Percentiles rank a stretch among this genome's conserved stretches.
Conservation (phyloP, 2,888 invertebrate species). For the Drosophila testacea region DNA sequence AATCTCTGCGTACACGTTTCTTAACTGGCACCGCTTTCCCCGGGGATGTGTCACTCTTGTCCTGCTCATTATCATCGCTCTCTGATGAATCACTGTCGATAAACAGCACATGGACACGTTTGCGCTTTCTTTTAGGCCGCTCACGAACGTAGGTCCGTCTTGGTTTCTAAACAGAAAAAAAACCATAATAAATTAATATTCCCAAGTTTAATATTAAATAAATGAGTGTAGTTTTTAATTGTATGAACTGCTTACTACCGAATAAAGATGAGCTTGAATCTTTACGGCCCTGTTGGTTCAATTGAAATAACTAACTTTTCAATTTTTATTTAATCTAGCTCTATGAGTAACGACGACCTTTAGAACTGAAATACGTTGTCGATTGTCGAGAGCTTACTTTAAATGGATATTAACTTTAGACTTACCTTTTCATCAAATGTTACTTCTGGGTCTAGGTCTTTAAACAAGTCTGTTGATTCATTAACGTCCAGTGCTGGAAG, state of each 20-base stretch:
- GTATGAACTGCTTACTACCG: slow-evolving; percentile 76
- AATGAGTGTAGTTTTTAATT: slow-evolving; percentile 9
- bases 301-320: slow-evolving; percentile 53
- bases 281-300: slow-evolving; percentile 75
- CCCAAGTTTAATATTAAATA: neutral
- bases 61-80: slow-evolving; percentile 52
- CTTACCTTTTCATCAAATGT: slow-evolving; percentile 80
- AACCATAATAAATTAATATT: neutral
- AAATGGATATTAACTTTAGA: neutral
- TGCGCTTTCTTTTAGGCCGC: slow-evolving; percentile 73
- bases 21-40: slow-evolving; percentile 39
- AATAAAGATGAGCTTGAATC: slow-evolving; percentile 63
- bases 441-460: slow-evolving; percentile 75
- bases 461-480: slow-evolving; percentile 68
- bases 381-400: slow-evolving; percentile 32
- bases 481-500: slow-evolving; percentile 7
- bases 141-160: slow-evolving; percentile 79
- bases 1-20: slow-evolving; percentile 60
- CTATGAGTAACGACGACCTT: slow-evolving; percentile 6
- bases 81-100: slow-evolving; percentile 77
- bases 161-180: slow-evolving; percentile 58
- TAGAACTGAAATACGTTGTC: neutral
- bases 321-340: slow-evolving; percentile 63
- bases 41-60: slow-evolving; percentile 53
- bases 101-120: slow-evolving; percentile 69